Conservation (phyloP, 2,888 invertebrate genomes). For the Piscicola geometra region DNA sequence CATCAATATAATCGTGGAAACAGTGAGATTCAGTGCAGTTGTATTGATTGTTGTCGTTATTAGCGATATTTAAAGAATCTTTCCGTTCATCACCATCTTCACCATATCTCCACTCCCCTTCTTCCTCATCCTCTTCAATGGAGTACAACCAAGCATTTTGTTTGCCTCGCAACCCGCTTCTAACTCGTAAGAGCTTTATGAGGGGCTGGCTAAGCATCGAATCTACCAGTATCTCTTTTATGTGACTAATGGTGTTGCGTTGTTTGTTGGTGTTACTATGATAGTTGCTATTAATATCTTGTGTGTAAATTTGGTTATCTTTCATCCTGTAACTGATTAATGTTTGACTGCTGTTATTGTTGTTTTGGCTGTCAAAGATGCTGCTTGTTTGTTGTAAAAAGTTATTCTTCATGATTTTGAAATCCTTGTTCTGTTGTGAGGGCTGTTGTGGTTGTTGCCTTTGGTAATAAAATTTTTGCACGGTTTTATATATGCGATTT, state of each 20-base stretch:
- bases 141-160: neutral
- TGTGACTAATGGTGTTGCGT: neutral
- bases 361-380: neutral
- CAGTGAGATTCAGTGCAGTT: too few relatives aligned
- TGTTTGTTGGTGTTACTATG: neutral
- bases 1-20: too few relatives aligned
- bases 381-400: too few relatives aligned
- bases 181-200: conserved; percentile 1
- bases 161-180: neutral
- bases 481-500: too few relatives aligned
- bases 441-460: too few relatives aligned
- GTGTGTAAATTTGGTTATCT: neutral
- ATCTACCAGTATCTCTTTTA: neutral
- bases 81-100: neutral
- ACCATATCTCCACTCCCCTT: neutral
- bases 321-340: neutral
- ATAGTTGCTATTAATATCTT: neutral
- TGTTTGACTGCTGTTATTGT: neutral
- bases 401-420: too few relatives aligned
- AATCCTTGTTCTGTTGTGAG: too few relatives aligned
- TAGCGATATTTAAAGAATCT: too few relatives aligned
- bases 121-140: neutral
- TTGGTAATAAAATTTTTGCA: too few relatives aligned
- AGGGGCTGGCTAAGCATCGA: neutral
- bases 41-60: too few relatives aligned